phyloP scores from a whole-genome alignment of 2,797 vertebrate genomes.

The Chelon labrosus region DNA sequence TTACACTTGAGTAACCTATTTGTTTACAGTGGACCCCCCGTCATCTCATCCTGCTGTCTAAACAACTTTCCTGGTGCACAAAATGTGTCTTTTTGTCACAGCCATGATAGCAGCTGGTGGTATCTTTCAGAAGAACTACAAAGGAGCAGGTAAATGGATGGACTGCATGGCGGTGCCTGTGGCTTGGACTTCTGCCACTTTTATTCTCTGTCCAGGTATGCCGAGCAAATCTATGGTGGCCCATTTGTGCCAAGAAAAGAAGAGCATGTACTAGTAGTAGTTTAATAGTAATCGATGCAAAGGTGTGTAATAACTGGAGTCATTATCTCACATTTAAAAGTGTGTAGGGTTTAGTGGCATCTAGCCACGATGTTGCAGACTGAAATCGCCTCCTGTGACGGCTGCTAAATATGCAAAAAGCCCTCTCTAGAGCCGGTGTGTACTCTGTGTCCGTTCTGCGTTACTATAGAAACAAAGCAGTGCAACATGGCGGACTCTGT shows the following conservation, averaged over 20 bases:
- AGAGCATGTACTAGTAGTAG: no score
- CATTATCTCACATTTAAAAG: background rate
- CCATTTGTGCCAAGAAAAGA: background rate
- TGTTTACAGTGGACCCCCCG: slow-evolving; percentile 40
- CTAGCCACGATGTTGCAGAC: no score
- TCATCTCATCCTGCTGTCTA: slow-evolving; percentile 50
- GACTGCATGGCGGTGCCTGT: slow-evolving; percentile 1
- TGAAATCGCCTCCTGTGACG: no score
- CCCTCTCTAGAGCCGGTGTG: no score
- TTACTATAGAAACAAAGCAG: no score
- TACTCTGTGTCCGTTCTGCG: no score
- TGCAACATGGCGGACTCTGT: no score
- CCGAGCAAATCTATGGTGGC: background rate
- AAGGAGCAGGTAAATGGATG: slow-evolving; percentile 22
- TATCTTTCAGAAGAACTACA: slow-evolving; percentile 24
- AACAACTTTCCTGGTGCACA: slow-evolving; percentile 47
- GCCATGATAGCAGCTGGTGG: slow-evolving; percentile 14
- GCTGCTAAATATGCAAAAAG: no score
- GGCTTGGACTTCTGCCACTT: background rate
- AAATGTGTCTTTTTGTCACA: slow-evolving; percentile 7
- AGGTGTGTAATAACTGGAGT: background rate
- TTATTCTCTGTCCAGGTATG: background rate
- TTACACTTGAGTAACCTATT: slow-evolving; percentile 60
- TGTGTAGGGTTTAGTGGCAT: no score
- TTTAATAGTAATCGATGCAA: background rate